Conservation (phyloP, 2,797 vertebrate genomes). For the Masticophis lateralis region DNA sequence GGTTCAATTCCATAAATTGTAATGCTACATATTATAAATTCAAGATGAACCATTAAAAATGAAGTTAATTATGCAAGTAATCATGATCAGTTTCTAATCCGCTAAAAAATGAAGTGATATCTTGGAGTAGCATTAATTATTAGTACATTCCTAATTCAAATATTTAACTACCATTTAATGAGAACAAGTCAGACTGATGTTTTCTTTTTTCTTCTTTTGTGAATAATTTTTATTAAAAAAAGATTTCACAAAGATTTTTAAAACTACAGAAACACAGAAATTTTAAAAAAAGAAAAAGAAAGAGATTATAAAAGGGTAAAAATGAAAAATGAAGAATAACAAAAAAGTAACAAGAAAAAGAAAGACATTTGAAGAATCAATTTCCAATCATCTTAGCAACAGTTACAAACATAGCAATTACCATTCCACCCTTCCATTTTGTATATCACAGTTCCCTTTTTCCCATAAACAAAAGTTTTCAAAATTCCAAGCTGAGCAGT, state of each 20-base stretch:
- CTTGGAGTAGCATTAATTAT: slow-evolving; percentile 4
- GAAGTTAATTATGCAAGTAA: slow-evolving; percentile 11
- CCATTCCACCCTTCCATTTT: not conserved
- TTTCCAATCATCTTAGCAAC: not conserved
- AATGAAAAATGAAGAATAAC: not conserved
- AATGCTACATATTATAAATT: not conserved
- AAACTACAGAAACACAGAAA: not conserved
- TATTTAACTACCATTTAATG: not conserved
- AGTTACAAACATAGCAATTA: not conserved
- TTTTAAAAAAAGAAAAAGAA: not conserved
- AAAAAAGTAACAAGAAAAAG: not conserved
- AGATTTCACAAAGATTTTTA: not conserved
- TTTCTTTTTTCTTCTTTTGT: not conserved
- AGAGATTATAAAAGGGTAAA: not conserved
- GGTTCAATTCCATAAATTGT: not conserved
- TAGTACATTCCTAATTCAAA: not conserved
- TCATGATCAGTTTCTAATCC: not conserved
- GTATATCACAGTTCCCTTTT: not conserved
- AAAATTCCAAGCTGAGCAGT: not conserved
- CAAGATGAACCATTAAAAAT: slow-evolving; percentile 1
- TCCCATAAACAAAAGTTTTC: not conserved
- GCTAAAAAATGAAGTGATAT: not conserved
- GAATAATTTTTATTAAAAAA: not conserved
- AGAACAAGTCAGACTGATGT: not conserved
- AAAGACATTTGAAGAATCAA: not conserved